Percentiles rank a stretch among this genome's conserved stretches.
phyloP scores from a whole-genome alignment of 2,113 vertebrate genomes.

The Atlantisia rogersi region DNA sequence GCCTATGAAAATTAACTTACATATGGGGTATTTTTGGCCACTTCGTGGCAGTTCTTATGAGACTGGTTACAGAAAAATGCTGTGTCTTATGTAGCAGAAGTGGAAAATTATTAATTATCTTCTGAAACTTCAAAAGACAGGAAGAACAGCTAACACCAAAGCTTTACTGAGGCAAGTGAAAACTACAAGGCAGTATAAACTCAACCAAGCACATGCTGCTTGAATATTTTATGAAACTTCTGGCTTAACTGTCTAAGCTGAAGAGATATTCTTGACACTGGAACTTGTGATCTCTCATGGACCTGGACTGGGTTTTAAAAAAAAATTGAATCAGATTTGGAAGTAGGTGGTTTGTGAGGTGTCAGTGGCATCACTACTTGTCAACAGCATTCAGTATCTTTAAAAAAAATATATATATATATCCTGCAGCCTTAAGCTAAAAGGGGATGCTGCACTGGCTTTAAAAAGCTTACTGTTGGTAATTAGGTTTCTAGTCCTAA shows the following conservation, averaged over 20 bases:
- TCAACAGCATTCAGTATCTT: neutral
- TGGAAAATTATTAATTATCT: neutral
- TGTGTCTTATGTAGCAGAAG: neutral
- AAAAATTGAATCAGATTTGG: neutral
- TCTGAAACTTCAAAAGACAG: neutral
- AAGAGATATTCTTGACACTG: neutral
- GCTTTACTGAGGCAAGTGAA: neutral
- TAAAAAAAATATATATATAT: neutral
- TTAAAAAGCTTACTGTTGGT: slow-evolving; percentile 9
- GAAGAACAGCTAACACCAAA: neutral
- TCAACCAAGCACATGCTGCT: neutral
- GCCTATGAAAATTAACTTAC: neutral
- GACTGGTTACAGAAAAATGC: neutral
- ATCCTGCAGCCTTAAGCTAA: neutral
- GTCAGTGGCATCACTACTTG: neutral
- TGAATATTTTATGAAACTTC: neutral
- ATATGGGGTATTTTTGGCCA: neutral
- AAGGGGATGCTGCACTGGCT: neutral
- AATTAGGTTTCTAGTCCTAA: slow-evolving; percentile 43
- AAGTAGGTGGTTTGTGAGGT: neutral
- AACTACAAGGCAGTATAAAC: neutral
- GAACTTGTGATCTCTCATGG: neutral
- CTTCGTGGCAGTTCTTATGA: neutral
- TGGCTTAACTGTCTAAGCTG: neutral
- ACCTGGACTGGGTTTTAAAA: neutral